phyloP scores from a whole-genome alignment of 2,113 vertebrate genomes.

The Saguinus midas region DNA sequence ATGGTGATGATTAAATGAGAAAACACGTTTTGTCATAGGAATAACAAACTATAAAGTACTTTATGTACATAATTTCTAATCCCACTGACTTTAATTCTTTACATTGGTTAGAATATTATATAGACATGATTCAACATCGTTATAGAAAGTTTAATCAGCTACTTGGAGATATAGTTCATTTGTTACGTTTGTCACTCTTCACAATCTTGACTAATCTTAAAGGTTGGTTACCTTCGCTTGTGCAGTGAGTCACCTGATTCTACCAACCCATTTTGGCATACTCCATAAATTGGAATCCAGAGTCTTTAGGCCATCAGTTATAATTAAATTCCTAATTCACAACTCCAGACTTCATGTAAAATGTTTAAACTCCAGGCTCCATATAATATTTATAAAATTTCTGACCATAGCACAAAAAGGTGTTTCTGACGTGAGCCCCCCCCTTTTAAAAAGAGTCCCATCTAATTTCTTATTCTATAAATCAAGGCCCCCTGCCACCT shows the following conservation, averaged over 20 bases:
- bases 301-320: background rate
- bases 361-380: background rate
- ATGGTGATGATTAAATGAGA: background rate
- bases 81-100: background rate
- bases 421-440: background rate
- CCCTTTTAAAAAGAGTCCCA: background rate
- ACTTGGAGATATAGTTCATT: background rate
- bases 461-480: background rate
- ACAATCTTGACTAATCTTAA: background rate
- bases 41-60: background rate
- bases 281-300: background rate
- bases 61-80: background rate
- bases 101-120: background rate
- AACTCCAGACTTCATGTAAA: background rate
- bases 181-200: background rate
- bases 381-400: background rate
- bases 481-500: background rate
- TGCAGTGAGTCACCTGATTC: background rate
- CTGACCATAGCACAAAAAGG: background rate
- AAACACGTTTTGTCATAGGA: background rate
- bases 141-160: background rate
- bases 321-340: constrained; percentile 17
- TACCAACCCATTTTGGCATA: background rate
- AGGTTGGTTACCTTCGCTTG: background rate
- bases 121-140: background rate